A percentile compares a stretch with the other conserved stretches of the same genome.
These are phyloP conservation scores for Phaethon lepturus DNA, from an alignment of 2,113 vertebrate species.

Conservation along the genomic window DNA sequence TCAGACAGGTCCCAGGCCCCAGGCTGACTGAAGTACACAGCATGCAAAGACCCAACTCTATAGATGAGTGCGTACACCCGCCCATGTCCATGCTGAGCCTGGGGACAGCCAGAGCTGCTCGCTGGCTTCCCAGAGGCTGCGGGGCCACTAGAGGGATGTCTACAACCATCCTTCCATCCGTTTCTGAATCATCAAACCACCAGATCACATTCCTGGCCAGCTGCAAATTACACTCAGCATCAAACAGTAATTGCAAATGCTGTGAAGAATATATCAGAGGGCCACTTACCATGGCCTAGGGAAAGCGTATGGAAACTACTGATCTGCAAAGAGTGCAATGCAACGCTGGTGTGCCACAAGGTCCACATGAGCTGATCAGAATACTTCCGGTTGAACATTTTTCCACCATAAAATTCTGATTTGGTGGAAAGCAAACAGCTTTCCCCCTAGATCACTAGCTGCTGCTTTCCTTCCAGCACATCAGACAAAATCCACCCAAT, in stretches of 20 bases:
- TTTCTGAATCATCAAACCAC: background rate
- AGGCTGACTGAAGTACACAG: background rate
- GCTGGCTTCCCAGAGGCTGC: background rate
- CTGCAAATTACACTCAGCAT: background rate
- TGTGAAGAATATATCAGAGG: background rate
- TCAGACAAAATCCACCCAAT: background rate
- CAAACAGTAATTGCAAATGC: background rate
- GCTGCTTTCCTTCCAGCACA: background rate
- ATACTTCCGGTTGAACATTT: background rate
- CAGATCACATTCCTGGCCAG: background rate
- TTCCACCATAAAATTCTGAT: background rate
- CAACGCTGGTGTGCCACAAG: rapidly evolving
- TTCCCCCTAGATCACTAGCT: background rate
- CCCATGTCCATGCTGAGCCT: rapidly evolving
- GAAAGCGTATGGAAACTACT: background rate
- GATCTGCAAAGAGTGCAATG: background rate
- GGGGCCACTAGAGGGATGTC: constrained; percentile 41
- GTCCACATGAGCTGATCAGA: background rate
- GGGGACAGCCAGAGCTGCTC: background rate
- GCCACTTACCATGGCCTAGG: background rate
- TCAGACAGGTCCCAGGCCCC: background rate
- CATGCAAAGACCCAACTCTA: background rate
- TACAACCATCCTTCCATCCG: background rate
- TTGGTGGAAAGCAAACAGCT: background rate
- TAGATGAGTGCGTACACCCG: no score